Base-by-base conservation (phyloP, 2,888 invertebrate species). In the Xylota sylvarum region DNA sequence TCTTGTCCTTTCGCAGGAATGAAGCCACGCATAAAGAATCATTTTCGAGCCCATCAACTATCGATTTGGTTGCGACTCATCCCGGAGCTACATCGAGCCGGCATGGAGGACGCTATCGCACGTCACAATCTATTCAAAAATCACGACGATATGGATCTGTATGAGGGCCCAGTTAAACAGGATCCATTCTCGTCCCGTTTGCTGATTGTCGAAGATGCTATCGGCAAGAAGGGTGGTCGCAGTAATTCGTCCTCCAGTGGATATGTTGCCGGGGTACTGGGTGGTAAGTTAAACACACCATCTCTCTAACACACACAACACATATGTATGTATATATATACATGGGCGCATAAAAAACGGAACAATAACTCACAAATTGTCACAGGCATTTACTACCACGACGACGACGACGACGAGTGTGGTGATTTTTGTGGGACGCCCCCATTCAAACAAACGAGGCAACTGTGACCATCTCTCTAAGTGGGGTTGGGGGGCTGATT, bases 1-100 rank as follows among this genome's bases (percentile, higher is more conserved):
- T 91, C 88, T 52, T 74, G 27, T 76, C 43, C 92, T 89, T 89
- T 92, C 93, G 0, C 94, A 98, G 98, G 97, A 89, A 95, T 96
- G 95, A 97, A 98, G 91, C 97, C 98, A 0, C 95, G 96, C 84
- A 95, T 97, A 93, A 97, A 97, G 91, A 97, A 98, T 92, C 98
- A 98, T 93, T 98, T 97, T 93, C 95, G 98, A 62, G 98, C 98
- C 1, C 98, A 98, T 93, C 98, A 98, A 91, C 94, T 98, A 64
- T 98, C 98, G 58, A 97, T 98, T 55, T 99, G 99, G 99, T 93
- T 98, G 7, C 96, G 98, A 5, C 94, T 98, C 6, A 97, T 99
- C 58, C 98, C 98, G 0, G 98, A 98, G 92, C 94, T 97, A 0
- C 97, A 97, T 91, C 94, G 97, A 70, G 96, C 97, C 0, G 97